Base-by-base conservation (phyloP, 1,140 invertebrate species). In the Nilaparvata lugens region DNA sequence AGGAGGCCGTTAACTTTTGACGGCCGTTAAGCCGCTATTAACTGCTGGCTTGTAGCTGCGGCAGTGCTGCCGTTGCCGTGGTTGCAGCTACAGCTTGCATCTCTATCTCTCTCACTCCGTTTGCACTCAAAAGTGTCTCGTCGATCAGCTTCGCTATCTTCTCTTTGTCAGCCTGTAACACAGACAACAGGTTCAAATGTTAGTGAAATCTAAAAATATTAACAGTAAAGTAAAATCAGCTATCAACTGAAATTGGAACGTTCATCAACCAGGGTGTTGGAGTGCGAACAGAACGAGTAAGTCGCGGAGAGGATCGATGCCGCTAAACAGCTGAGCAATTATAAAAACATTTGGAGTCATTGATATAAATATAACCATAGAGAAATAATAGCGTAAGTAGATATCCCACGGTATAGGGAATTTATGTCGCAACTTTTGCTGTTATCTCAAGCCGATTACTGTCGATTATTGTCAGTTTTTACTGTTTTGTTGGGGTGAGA, bases 111-210 rank as follows among this genome's bases (percentile, higher is more conserved):
- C 64, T 56, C 1, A 54, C 51, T 11, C 72, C 72, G 66, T 79
- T 80, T 61, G 76, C 77, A 56, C 75, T 76, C 52, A 79, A 77
- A 7, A 88, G 71, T 7, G 85, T 83, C 67, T 89, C 86, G 71
- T 87, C 84, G 64, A 90, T 87, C 52, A 89, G 75, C 42, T 76
- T 75, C 38, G 83, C 81, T 65, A 89, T 81, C 74, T 87, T 89
- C 63, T 86, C 84, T 66, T 80, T 79, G 72, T 87, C 84, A 61
- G 78, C 76, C 81, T 82, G 74, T 25, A 71, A 75, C 55, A 67
- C 69, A 52, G 62, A 61, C 58, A 66, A 67, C 58, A 21, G 24
- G 43, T 60, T 2, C 16, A 23, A n/a, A n/a, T n/a, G n/a, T n/a
- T n/a, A n/a, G n/a, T n/a, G n/a, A n/a, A n/a, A n/a, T n/a, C n/a